Conservation (phyloP, 2,113 vertebrate genomes). For the Sitta europaea region DNA sequence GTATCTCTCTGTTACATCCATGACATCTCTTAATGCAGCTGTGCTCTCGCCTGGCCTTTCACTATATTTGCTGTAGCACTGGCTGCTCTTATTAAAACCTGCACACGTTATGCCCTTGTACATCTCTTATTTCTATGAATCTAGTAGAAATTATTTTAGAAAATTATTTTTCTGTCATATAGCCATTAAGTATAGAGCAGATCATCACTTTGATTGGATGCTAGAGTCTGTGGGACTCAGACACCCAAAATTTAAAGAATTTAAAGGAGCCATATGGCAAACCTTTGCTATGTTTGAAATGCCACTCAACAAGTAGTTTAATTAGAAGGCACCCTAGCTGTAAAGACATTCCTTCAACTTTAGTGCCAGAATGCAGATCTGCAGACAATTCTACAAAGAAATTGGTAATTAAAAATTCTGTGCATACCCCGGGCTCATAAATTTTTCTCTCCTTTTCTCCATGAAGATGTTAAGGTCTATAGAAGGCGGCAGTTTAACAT, state of each 20-base stretch:
- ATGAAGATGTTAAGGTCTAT: background rate
- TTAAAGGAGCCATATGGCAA: background rate
- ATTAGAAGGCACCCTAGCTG: background rate
- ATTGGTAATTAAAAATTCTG: background rate
- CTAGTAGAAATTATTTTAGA: background rate
- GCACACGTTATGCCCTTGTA: accelerated
- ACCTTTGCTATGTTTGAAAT: background rate
- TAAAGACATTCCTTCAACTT: background rate
- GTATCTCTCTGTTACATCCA: background rate
- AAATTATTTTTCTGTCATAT: background rate
- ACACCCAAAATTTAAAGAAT: background rate
- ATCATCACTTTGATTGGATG: background rate
- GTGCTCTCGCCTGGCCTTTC: background rate
- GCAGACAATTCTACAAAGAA: background rate
- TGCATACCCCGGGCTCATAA: background rate
- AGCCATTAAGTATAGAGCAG: background rate
- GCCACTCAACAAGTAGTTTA: background rate
- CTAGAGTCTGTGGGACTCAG: background rate
- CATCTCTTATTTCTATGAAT: background rate
- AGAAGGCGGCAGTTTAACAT: background rate
- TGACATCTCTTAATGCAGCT: background rate
- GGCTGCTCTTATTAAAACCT: background rate
- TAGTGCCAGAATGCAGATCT: background rate
- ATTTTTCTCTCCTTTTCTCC: background rate
- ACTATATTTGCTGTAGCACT: background rate